phyloP scores from a whole-genome alignment of 1,140 invertebrate species.

The Pseudoatta argentina region DNA sequence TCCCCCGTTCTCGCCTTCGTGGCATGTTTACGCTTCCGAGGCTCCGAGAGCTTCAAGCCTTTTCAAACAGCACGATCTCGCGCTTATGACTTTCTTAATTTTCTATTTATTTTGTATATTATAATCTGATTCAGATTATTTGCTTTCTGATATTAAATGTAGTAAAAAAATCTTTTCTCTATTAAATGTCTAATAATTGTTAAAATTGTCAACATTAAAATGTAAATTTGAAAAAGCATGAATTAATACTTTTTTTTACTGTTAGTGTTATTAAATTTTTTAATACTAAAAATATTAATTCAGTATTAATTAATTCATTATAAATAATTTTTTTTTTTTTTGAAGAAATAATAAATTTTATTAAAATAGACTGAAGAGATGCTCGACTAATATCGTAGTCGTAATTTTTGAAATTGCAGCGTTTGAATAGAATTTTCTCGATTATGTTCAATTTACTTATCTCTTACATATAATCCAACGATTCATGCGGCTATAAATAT shows the following conservation, averaged over 20 bases:
- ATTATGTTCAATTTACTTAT: not conserved
- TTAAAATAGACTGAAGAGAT: not conserved
- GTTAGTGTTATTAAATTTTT: not conserved
- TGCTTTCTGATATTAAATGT: not conserved
- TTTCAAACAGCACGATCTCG: constrained; percentile 3
- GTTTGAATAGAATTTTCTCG: not conserved
- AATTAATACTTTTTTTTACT: not conserved
- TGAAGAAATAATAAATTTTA: not conserved
- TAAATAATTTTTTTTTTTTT: not conserved
- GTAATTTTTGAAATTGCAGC: not conserved
- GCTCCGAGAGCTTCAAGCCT: not conserved
- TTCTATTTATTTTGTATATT: not conserved
- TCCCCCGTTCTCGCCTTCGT: constrained; percentile 40
- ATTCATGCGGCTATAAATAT: constrained; percentile 26
- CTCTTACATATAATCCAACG: constrained; percentile 19
- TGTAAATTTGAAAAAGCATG: not conserved
- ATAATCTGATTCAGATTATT: not conserved
- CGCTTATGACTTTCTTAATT: not conserved
- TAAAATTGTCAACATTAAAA: not conserved
- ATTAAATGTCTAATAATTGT: not conserved
- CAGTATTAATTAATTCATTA: not conserved
- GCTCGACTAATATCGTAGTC: not conserved
- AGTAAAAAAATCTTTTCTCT: not conserved
- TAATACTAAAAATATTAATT: not conserved
- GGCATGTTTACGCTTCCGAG: constrained; percentile 50